Conservation (phyloP, 2,888 invertebrate genomes). For the Aporophyla lueneburgensis region DNA sequence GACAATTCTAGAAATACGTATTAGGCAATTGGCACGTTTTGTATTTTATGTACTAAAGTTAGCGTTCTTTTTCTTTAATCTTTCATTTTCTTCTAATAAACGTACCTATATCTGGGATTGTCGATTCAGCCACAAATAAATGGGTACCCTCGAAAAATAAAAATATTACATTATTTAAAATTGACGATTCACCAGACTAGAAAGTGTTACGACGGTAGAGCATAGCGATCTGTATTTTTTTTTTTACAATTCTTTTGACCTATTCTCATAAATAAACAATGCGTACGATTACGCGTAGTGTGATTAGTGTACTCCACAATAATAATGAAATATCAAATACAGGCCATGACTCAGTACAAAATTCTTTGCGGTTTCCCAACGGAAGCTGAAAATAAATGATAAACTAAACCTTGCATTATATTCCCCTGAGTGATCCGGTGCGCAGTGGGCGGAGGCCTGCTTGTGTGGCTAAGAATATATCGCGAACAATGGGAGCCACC, state of each 20-base stretch:
- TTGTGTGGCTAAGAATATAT: conserved; percentile 29
- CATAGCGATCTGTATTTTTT: too few species aligned
- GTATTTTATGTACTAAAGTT: too few species aligned
- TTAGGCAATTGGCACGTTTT: too few species aligned
- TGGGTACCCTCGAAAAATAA: too few species aligned
- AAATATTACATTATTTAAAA: too few species aligned
- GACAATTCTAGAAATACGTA: too few species aligned
- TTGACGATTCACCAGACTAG: too few species aligned
- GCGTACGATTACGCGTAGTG: background rate
- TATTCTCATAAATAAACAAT: background rate
- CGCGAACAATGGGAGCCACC: conserved; percentile 37
- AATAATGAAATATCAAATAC: conserved; percentile 29
- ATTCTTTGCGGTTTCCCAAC: conserved; percentile 53
- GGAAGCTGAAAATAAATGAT: conserved; percentile 58
- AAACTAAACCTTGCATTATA: conserved; percentile 43
- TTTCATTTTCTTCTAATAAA: too few species aligned
- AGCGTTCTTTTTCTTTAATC: too few species aligned
- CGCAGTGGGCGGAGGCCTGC: conserved; percentile 31
- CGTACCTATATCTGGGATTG: too few species aligned
- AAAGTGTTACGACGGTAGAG: too few species aligned
- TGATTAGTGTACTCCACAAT: background rate
- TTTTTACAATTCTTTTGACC: background rate
- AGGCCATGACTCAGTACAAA: conserved; percentile 41
- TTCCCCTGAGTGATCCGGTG: conserved; percentile 41
- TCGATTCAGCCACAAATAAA: too few species aligned